phyloP scores from a whole-genome alignment of 2,797 vertebrate species.

The Pygocentrus nattereri region DNA sequence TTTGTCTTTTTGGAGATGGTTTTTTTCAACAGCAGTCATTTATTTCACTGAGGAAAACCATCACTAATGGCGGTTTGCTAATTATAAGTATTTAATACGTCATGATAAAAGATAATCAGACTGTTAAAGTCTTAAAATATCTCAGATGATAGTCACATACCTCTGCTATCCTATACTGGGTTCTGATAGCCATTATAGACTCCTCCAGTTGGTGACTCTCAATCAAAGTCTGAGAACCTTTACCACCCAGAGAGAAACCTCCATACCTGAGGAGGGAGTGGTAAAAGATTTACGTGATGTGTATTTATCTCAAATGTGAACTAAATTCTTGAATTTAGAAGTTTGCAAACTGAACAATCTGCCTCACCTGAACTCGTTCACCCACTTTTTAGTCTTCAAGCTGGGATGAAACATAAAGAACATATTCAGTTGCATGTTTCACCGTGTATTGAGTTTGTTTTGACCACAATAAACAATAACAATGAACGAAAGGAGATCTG shows the following conservation, averaged over 20 bases:
- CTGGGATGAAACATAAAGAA: slow-evolving; percentile 65
- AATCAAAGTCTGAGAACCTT: slow-evolving; percentile 66
- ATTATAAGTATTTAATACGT: neutral
- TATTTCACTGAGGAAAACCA: too few species aligned
- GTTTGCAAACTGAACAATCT: neutral
- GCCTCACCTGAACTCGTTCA: slow-evolving; percentile 91
- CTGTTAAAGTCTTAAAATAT: neutral
- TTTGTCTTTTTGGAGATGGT: too few species aligned
- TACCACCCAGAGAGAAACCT: slow-evolving; percentile 87
- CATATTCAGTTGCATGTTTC: neutral
- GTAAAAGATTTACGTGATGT: neutral
- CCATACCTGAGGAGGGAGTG: slow-evolving; percentile 81
- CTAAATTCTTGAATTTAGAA: slow-evolving; percentile 9
- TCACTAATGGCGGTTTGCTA: neutral
- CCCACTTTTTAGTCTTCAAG: slow-evolving; percentile 90
- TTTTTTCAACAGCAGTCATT: too few species aligned
- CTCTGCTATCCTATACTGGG: slow-evolving; percentile 71
- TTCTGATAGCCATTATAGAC: slow-evolving; percentile 70
- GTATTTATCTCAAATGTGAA: neutral
- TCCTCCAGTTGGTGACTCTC: slow-evolving; percentile 65
- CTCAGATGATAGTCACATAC: slow-evolving; percentile 56
- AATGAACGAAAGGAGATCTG: neutral
- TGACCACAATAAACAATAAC: too few species aligned
- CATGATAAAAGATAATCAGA: neutral
- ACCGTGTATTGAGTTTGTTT: neutral